Evolutionary conservation across 2,888 invertebrate genomes (phyloP).

Genomic region (Junonia oenone): DNA sequence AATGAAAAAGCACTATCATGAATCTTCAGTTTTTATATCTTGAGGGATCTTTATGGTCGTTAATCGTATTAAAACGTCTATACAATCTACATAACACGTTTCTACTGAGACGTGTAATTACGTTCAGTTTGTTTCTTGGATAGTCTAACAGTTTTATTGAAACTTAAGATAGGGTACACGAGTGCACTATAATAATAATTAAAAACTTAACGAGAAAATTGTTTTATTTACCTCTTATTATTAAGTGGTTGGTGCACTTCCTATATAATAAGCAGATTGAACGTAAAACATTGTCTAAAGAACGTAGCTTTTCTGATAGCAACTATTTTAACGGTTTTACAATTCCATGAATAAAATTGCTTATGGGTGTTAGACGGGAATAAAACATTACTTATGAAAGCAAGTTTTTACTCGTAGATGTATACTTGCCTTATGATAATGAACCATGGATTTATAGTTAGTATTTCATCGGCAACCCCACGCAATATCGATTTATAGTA

Average conservation of each 20-base stretch:
- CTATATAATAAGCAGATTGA: no score
- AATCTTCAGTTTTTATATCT: background rate
- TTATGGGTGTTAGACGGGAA: background rate
- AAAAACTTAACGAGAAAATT: background rate
- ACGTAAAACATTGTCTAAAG: no score
- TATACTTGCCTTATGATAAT: background rate
- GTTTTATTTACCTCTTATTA: no score
- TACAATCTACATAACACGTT: slow-evolving; percentile 27
- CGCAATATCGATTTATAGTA: slow-evolving; percentile 2
- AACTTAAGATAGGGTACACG: slow-evolving; percentile 5
- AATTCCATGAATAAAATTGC: no score
- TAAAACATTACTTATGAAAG: background rate
- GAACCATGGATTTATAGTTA: slow-evolving; percentile 5
- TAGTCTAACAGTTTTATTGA: slow-evolving; percentile 14
- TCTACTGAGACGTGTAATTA: slow-evolving; percentile 8
- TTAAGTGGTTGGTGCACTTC: no score
- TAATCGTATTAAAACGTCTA: slow-evolving; percentile 12
- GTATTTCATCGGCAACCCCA: slow-evolving; percentile 2
- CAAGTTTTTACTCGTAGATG: background rate
- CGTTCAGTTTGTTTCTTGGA: slow-evolving; percentile 22
- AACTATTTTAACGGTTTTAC: no score
- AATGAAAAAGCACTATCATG: background rate
- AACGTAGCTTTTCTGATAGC: no score
- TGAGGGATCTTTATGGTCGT: background rate
- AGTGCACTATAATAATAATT: background rate